phyloP scores from a whole-genome alignment of 2,797 vertebrate genomes.

The Darevskia mixta region DNA sequence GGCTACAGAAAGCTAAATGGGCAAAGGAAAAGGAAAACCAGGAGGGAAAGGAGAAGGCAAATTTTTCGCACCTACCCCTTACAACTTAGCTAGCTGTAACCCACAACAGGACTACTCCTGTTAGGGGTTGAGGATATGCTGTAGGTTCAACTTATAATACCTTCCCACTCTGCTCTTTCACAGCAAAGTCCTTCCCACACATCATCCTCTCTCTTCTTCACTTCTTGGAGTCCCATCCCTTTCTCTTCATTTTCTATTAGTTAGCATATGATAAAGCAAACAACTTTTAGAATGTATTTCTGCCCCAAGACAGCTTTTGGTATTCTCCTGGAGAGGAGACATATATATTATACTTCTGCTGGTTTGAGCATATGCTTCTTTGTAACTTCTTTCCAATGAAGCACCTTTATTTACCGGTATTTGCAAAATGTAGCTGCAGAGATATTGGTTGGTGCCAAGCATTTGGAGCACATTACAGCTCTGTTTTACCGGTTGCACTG shows the following conservation, averaged over 20 bases:
- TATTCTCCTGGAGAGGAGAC: background rate
- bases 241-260: background rate
- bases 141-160: background rate
- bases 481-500: no score
- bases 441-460: no score
- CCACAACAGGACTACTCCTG: background rate
- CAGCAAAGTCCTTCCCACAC: background rate
- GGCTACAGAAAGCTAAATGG: background rate
- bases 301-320: background rate
- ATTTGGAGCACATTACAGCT: no score
- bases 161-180: background rate
- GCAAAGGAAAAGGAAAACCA: background rate
- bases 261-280: background rate
- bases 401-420: background rate
- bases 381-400: slow-evolving; percentile 6
- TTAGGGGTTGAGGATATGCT: background rate
- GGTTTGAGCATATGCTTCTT: background rate
- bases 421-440: background rate
- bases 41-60: no score
- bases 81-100: background rate
- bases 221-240: background rate
- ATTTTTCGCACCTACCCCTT: no score
- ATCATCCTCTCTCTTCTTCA: background rate
- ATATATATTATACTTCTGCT: background rate
- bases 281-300: background rate